phyloP scores from a whole-genome alignment of 1,140 invertebrate species.

The Calliphora vicina region DNA sequence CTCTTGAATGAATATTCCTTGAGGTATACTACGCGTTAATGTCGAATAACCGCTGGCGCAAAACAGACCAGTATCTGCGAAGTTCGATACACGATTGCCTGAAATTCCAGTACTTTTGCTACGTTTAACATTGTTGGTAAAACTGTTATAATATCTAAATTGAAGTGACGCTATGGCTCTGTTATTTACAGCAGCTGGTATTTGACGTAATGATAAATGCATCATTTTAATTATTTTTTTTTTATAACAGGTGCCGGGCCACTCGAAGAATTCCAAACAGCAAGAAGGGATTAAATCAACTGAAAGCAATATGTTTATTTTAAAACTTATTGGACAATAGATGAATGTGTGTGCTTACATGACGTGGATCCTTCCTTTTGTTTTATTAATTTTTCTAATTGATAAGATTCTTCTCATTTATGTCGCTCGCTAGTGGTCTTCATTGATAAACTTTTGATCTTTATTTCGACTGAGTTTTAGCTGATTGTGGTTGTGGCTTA shows the following conservation, averaged over 20 bases:
- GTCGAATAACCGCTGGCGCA: background rate
- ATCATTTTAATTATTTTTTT: background rate
- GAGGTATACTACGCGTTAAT: background rate
- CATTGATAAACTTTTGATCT: conserved; percentile 9
- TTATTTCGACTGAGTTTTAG: background rate
- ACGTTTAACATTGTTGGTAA: background rate
- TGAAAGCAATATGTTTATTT: background rate
- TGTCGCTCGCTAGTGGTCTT: background rate
- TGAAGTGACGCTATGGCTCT: background rate
- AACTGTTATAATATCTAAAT: background rate
- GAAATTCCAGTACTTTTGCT: background rate
- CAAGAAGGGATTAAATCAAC: background rate
- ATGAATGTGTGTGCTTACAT: background rate
- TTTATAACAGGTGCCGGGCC: too few species aligned
- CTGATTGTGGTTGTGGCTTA: background rate
- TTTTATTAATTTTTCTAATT: background rate
- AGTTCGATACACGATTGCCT: background rate
- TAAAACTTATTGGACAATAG: background rate
- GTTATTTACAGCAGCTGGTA: background rate
- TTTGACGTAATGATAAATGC: background rate
- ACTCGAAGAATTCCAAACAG: background rate
- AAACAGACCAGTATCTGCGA: background rate
- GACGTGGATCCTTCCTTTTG: background rate
- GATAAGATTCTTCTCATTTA: background rate
- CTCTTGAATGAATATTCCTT: background rate